These are phyloP conservation scores for Oxyteleia sp. DNA, from an alignment of 2,888 invertebrate genomes.

Conservation along the genomic window DNA sequence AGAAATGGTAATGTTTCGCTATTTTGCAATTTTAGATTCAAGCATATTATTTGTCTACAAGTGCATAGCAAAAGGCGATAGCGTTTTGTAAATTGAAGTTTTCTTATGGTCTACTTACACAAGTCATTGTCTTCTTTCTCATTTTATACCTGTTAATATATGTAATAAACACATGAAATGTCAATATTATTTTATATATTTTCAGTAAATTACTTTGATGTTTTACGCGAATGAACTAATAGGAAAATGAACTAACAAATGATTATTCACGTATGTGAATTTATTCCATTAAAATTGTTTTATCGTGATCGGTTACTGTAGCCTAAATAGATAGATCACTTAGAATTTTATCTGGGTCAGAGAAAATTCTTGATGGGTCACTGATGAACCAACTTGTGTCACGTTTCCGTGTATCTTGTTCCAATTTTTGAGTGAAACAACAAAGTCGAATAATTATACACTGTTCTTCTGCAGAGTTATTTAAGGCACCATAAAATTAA, in stretches of 20 bases:
- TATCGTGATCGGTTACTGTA: slow-evolving; percentile 29
- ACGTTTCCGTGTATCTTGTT: slow-evolving; percentile 20
- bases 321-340: slow-evolving; percentile 48
- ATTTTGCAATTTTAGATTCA: too few species aligned
- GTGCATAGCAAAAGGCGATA: slow-evolving; percentile 14
- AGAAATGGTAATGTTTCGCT: too few species aligned
- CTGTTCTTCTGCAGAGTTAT: not conserved
- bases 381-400: slow-evolving; percentile 30
- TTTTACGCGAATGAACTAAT: too few species aligned
- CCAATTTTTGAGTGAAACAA: slow-evolving; percentile 39
- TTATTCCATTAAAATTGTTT: not conserved
- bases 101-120: slow-evolving; percentile 50
- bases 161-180: slow-evolving; percentile 6
- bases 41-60: slow-evolving; percentile 3
- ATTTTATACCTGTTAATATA: slow-evolving; percentile 58
- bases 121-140: slow-evolving; percentile 33
- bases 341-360: slow-evolving; percentile 58
- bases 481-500: too few species aligned
- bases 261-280: not conserved
- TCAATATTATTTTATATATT: too few species aligned
- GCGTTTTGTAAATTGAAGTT: not conserved
- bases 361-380: slow-evolving; percentile 53
- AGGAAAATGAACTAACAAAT: slow-evolving; percentile 10
- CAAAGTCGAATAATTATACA: not conserved
- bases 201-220: too few species aligned